A percentile compares a stretch with the other conserved stretches of the same genome.
Conservation (phyloP, 2,888 invertebrate species). For the Eurytoma adleriae region DNA sequence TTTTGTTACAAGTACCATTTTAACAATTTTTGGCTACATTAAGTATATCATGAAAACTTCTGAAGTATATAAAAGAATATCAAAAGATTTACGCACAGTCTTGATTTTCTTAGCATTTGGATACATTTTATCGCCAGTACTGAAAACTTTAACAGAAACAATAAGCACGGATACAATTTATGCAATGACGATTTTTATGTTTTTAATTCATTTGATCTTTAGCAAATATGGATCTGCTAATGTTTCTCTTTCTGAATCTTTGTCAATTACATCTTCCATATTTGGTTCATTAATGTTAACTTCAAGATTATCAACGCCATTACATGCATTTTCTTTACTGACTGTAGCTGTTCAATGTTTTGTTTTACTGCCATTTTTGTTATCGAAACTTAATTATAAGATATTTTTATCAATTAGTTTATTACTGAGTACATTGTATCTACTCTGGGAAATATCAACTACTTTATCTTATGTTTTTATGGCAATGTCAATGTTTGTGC, state of each 20-base stretch:
- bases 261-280: slow-evolving; percentile 96
- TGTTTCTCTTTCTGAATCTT: slow-evolving; percentile 91
- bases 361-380: slow-evolving; percentile 90
- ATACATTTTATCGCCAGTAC: slow-evolving; percentile 91
- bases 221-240: slow-evolving; percentile 94
- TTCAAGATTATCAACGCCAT: slow-evolving; percentile 90
- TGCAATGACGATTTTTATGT: slow-evolving; percentile 92
- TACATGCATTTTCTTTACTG: slow-evolving; percentile 93
- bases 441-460: slow-evolving; percentile 78
- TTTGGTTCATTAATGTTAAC: slow-evolving; percentile 97
- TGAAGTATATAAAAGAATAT: slow-evolving; percentile 62
- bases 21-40: slow-evolving; percentile 82
- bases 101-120: slow-evolving; percentile 91
- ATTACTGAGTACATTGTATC: slow-evolving; percentile 77
- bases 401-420: slow-evolving; percentile 78
- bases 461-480: slow-evolving; percentile 81
- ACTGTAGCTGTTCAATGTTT: slow-evolving; percentile 93
- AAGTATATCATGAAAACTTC: slow-evolving; percentile 75
- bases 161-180: slow-evolving; percentile 99
- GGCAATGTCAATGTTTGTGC: slow-evolving; percentile 80
- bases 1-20: slow-evolving; percentile 78
- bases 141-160: slow-evolving; percentile 96
- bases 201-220: slow-evolving; percentile 91
- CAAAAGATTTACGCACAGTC: slow-evolving; percentile 86
- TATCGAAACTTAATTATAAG: slow-evolving; percentile 81